These are phyloP conservation scores for Eretmocerus hayati DNA, from an alignment of 2,888 invertebrate genomes.

Conservation along the genomic window DNA sequence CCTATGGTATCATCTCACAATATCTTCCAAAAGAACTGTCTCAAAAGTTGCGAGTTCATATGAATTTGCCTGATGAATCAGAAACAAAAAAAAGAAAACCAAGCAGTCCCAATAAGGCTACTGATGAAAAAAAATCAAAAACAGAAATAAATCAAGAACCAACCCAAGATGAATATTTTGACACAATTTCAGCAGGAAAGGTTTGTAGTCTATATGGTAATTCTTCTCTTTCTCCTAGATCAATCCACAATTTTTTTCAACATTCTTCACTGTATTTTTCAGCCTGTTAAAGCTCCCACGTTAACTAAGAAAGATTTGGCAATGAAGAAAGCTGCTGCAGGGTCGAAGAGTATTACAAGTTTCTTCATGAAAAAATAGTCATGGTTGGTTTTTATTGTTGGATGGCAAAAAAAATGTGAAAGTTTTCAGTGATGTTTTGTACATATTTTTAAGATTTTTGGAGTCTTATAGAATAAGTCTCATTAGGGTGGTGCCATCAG, in stretches of 20 bases:
- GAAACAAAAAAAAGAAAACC: constrained; percentile 40
- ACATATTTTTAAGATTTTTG: too few species aligned
- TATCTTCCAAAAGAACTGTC: constrained; percentile 67
- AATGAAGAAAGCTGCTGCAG: constrained; percentile 68
- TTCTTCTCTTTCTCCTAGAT: too few species aligned
- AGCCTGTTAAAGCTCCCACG: constrained; percentile 50
- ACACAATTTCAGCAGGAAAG: constrained; percentile 41
- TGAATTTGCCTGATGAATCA: constrained; percentile 60
- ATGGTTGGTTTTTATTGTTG: too few species aligned
- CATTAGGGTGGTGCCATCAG: too few species aligned
- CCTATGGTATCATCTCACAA: constrained; percentile 72
- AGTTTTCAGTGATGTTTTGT: too few species aligned
- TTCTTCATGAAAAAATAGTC: constrained; percentile 70
- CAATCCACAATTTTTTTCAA: too few species aligned
- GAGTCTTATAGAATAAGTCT: too few species aligned
- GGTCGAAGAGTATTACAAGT: constrained; percentile 71
- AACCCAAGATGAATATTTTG: constrained; percentile 44
- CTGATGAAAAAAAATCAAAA: constrained; percentile 39
- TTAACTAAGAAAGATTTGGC: constrained; percentile 67
- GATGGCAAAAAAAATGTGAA: too few species aligned
- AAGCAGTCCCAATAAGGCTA: constrained; percentile 33
- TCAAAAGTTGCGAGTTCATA: constrained; percentile 56
- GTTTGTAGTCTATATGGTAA: constrained; percentile 28
- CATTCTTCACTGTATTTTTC: too few species aligned
- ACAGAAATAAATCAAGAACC: constrained; percentile 45